Percentiles rank a stretch among this genome's conserved stretches.
Evolutionary conservation across 2,888 invertebrate genomes (phyloP).

Genomic region (Drosophila eohydei): DNA sequence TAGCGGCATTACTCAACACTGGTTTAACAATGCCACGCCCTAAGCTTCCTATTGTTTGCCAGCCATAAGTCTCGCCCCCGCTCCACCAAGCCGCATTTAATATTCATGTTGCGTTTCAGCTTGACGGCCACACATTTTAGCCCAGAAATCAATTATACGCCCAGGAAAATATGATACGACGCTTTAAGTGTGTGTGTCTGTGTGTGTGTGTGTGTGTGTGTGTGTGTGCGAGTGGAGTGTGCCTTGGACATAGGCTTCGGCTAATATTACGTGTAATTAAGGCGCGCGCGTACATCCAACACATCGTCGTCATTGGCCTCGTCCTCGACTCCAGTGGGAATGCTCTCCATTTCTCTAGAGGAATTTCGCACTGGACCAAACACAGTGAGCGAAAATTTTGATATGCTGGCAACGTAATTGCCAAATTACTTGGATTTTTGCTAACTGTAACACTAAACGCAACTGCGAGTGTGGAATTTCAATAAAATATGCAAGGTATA

Average conservation of each 20-base stretch:
- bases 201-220: conserved; percentile 1
- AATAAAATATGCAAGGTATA: conserved; percentile 78
- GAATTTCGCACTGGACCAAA: conserved; percentile 10
- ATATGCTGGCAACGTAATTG: conserved; percentile 76
- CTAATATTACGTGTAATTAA: conserved; percentile 78
- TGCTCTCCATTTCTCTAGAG: conserved; percentile 42
- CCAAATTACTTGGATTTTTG: conserved; percentile 72
- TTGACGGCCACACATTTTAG: conserved; percentile 53
- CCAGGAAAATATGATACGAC: conserved; percentile 69
- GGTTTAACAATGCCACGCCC: conserved; percentile 23
- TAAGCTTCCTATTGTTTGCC: conserved; percentile 19
- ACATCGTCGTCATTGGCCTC: conserved; percentile 6
- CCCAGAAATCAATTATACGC: conserved; percentile 77
- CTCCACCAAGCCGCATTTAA: conserved; percentile 48
- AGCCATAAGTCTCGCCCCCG: conserved; percentile 12
- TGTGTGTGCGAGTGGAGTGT: conserved; percentile 1
- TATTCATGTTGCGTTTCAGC: conserved; percentile 70
- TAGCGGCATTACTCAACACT: conserved; percentile 14
- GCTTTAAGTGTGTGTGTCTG: conserved; percentile 1
- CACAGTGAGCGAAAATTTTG: conserved; percentile 48
- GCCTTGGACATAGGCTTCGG: conserved; percentile 23
- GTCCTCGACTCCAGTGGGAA: conserved; percentile 32
- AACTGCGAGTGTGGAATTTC: conserved; percentile 72
- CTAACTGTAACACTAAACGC: conserved; percentile 71
- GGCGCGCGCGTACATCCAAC: conserved; percentile 35